Evolutionary conservation across 2,888 invertebrate genomes (phyloP), one percentile per base, ranked within the genome.

Genomic region (Notocelia uddmanniana): DNA sequence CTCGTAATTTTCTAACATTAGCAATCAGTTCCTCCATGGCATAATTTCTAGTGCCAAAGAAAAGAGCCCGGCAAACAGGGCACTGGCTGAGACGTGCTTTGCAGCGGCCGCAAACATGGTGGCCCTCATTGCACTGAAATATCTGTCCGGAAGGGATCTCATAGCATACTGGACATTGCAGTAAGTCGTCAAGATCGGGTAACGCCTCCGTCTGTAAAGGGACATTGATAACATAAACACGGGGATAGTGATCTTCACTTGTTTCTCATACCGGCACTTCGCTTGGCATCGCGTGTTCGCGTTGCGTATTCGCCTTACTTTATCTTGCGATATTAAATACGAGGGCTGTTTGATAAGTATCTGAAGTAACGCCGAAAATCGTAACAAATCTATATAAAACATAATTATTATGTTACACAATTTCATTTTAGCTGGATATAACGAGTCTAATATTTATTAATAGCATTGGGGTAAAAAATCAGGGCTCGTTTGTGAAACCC

Each of bases 111-210:
- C 95, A 95, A 0, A 95, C 91, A 82, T 95, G 94, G 78, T 95
- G 95, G 0, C 95, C 95, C 74, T 94, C 91, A 77, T 89, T 85
- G 78, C 95, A 95, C 79, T 94, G 94, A 74, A 92, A 89, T 73
- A 95, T 93, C 74, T 90, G 90, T 1, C 89, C 91, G 0, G 85
- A 75, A 13, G 94, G 92, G 68, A 92, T 89, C 76, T 94, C 94
- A 78, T 94, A 94, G 81, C 95, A 95, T n/a, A 95, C 92, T 23
- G 94, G 95, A 80, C 95, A 95, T 82, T 94, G 94, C 5, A 95
- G 81, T 63, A 95, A 78, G 69, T 95, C 94, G 78, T 95, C 95
- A 66, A 95, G 85, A 75, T 93, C 91, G 69, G 93, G 87, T 75
- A 92, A 80, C 71, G 88, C 79, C 69, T 93, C 93, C 26, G 85